Conservation (phyloP, 1,140 invertebrate species). For the Lamellibrachia luymesi region DNA sequence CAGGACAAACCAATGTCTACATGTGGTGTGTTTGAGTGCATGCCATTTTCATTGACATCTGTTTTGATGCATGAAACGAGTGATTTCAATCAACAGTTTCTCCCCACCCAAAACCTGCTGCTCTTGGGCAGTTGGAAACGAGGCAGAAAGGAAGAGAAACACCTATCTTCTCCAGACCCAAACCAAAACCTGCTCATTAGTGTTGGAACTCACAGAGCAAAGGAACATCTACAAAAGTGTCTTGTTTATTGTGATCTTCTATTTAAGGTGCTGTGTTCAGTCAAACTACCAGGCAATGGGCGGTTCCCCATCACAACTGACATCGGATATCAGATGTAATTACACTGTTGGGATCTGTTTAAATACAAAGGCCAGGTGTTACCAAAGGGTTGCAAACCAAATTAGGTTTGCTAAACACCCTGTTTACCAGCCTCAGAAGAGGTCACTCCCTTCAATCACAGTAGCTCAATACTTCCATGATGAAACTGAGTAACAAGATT, state of each 20-base stretch:
- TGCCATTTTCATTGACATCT: neutral
- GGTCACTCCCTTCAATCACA: neutral
- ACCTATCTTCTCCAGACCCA: neutral
- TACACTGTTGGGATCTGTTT: neutral
- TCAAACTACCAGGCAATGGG: neutral
- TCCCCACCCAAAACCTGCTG: neutral
- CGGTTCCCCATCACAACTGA: neutral
- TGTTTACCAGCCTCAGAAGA: neutral
- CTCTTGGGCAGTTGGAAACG: neutral
- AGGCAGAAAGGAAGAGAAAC: neutral
- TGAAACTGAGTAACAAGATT: neutral
- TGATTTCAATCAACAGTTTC: neutral
- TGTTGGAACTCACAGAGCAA: neutral
- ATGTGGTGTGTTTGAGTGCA: neutral
- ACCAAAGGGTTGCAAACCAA: neutral
- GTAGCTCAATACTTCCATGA: neutral
- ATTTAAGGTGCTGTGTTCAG: neutral
- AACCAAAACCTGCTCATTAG: too few species aligned
- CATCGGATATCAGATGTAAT: neutral
- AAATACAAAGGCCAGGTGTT: neutral
- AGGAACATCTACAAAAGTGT: neutral
- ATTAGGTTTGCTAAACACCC: neutral
- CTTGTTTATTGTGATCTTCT: neutral
- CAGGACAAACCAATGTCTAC: neutral
- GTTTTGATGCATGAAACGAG: neutral